Evolutionary conservation across 1,140 invertebrate species (phyloP).

Genomic region (Macrocentrus cingulum): DNA sequence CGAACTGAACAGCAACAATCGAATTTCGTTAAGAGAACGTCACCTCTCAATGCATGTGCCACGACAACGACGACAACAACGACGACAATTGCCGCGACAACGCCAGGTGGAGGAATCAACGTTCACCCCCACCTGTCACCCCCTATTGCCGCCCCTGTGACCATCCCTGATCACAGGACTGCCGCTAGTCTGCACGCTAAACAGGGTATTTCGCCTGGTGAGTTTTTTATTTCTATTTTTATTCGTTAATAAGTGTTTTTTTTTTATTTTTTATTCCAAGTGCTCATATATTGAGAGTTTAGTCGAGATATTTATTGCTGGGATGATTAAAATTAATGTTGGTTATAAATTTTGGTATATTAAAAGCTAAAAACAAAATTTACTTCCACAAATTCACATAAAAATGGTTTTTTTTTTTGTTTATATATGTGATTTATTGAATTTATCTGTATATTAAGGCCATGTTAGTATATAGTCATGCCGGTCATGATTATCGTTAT

Average conservation of each 20-base stretch:
- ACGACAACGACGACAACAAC: slow-evolving; percentile 42
- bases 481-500: no score
- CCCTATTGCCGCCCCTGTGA: slow-evolving; percentile 48
- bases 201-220: slow-evolving; percentile 52
- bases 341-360: no score
- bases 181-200: slow-evolving; percentile 49
- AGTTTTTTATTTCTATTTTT: slow-evolving; percentile 32
- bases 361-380: no score
- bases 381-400: no score
- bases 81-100: slow-evolving; percentile 35
- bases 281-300: no score
- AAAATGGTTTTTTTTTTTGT: no score
- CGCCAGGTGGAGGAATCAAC: slow-evolving; percentile 43
- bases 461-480: no score
- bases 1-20: slow-evolving; percentile 46
- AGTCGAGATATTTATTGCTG: no score
- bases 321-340: no score
- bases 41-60: slow-evolving; percentile 46
- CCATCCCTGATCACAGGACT: slow-evolving; percentile 50
- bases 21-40: slow-evolving; percentile 47
- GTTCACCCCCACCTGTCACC: slow-evolving; percentile 53
- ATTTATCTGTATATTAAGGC: no score
- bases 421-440: no score
- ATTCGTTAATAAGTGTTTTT: neutral
- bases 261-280: no score